Evolutionary conservation across 2,888 invertebrate species (phyloP).

Genomic region (Acanthosepion esculentum): DNA sequence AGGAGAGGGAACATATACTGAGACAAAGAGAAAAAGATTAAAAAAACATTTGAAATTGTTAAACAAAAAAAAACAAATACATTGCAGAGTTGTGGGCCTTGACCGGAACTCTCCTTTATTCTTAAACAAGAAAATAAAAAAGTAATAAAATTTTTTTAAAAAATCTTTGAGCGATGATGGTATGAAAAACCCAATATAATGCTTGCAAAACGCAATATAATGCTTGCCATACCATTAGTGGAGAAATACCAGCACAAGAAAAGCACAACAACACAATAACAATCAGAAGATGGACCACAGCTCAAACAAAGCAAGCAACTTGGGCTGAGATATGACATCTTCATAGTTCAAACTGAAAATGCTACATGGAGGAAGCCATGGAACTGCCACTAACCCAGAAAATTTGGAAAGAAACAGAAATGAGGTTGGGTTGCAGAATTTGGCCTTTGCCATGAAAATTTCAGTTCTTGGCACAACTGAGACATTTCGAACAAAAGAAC

Average conservation of each 20-base stretch:
- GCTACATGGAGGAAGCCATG: not conserved
- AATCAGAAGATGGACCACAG: not conserved
- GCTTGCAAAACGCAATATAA: not conserved
- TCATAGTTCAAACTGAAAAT: not conserved
- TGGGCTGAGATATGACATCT: not conserved
- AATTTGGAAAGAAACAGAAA: not conserved
- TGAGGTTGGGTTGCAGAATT: not conserved
- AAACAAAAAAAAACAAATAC: not conserved
- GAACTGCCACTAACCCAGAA: not conserved
- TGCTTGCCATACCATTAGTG: not conserved
- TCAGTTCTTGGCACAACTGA: not conserved
- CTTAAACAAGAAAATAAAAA: not conserved
- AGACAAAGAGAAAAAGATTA: not conserved
- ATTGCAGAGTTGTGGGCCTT: not conserved
- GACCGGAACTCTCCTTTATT: not conserved
- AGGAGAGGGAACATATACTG: not conserved
- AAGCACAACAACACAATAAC: not conserved
- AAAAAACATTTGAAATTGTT: not conserved
- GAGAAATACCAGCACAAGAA: not conserved
- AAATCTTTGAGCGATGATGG: not conserved
- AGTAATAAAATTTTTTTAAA: not conserved
- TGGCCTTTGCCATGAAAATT: not conserved
- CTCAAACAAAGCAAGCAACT: not conserved
- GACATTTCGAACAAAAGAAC: not conserved
- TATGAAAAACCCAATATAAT: not conserved